A percentile compares a stretch with the other conserved stretches of the same genome.
Evolutionary conservation across 2,888 invertebrate species (phyloP).

Genomic region (Palloptera scutellata): DNA sequence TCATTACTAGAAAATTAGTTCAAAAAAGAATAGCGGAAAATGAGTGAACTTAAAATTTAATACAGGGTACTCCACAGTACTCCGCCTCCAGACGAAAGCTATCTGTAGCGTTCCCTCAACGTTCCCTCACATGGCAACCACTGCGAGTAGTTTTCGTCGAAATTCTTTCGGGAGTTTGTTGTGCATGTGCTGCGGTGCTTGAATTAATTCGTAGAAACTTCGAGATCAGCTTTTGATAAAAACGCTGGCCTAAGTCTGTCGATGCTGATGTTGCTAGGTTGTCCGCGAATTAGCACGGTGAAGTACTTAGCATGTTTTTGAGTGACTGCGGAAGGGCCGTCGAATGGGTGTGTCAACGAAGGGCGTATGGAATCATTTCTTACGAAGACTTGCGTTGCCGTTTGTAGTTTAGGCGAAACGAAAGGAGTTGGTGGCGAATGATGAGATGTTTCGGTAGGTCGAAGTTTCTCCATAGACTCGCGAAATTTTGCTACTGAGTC

Average conservation of each 20-base stretch:
- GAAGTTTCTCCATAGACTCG: background rate
- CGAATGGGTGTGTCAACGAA: slow-evolving; percentile 10
- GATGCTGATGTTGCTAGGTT: slow-evolving; percentile 6
- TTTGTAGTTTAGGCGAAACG: background rate
- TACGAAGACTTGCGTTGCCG: slow-evolving; percentile 14
- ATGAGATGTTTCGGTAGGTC: slow-evolving; percentile 1
- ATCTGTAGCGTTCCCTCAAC: too few species aligned
- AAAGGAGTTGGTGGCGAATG: background rate
- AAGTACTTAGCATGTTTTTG: too few species aligned
- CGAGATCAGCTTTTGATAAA: background rate
- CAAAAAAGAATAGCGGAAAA: too few species aligned
- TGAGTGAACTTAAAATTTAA: too few species aligned
- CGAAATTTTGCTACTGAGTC: background rate
- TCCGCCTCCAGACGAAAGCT: too few species aligned
- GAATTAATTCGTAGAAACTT: too few species aligned
- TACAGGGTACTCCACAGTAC: too few species aligned
- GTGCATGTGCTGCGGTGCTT: too few species aligned
- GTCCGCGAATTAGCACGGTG: background rate
- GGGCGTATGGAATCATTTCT: slow-evolving; percentile 14
- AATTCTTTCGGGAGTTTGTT: too few species aligned
- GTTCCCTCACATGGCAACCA: too few species aligned
- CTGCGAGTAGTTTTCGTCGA: too few species aligned
- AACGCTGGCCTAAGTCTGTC: slow-evolving; percentile 15
- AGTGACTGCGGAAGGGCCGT: slow-evolving; percentile 19
- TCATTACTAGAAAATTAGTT: too few species aligned